Base-by-base conservation (phyloP, 2,888 invertebrate species). In the Carterocephalus palaemon region DNA sequence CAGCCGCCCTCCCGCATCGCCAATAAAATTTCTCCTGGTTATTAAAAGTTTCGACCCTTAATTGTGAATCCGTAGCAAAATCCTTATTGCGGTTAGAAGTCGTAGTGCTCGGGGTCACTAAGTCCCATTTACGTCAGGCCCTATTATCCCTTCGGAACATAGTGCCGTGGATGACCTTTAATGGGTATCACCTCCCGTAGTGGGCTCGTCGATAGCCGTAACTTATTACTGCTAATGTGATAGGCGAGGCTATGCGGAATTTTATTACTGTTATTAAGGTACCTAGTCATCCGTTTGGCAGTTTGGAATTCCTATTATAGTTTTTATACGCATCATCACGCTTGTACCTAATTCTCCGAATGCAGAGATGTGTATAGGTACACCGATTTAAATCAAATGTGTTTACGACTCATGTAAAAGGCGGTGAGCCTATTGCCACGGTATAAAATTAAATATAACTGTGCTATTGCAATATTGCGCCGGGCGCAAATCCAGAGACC, bases 21-120 rank as follows among this genome's bases (percentile, higher is more conserved):
- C 62, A 62, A 74, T 74, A 72, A 77, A 72, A 74, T 66, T 62
- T 63, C 65, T 65, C 52, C 40, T 46, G 64, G 74, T 80, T 80
- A 79, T 80, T 82, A 80, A 78, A 81, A 80, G 69, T 82, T 80
- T 76, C 61, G 47, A 62, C 75, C 76, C 74, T 70, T 80, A 79
- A 82, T 79, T 77, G 73, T 67, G 66, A 65, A 67, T 72, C 66
- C 62, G 33, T 70, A 67, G 62, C 70, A 60, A 67, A 75, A 78
- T 75, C 75, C 77, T 68, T 76, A 72, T 72, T 71, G 70, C 61
- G 60, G 62, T 64, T 53, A 57, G 28, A 40, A 46, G 53, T 51
- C 41, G 57, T 64, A 60, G 51, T 39, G 57, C 54, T 60, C 31
- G 16, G 45, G 45, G 45, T 29, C 70, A 71, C 72, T 67, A 71